Evolutionary conservation across 1,140 invertebrate genomes (phyloP).

Genomic region (Zaprionus davidi): DNA sequence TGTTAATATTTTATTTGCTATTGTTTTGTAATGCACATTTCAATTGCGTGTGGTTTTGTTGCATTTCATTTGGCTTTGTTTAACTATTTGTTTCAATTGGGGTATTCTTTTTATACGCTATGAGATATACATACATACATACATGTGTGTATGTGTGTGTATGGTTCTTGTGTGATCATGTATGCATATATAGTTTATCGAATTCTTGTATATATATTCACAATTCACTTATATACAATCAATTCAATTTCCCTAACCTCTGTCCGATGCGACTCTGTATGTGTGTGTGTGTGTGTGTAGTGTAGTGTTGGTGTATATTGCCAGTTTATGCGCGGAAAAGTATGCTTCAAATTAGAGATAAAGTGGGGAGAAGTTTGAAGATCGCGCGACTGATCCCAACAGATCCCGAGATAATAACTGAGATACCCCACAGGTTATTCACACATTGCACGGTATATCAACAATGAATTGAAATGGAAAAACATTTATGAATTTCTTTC

Average conservation of each 20-base stretch:
- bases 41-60: constrained; percentile 35
- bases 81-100: constrained; percentile 41
- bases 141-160: background rate
- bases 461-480: background rate
- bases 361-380: background rate
- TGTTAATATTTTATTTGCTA: constrained; percentile 24
- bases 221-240: constrained; percentile 20
- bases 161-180: background rate
- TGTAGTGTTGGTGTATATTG: background rate
- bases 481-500: background rate
- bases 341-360: constrained; percentile 10
- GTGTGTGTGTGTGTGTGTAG: background rate
- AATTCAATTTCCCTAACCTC: constrained; percentile 17
- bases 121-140: constrained; percentile 21
- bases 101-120: constrained; percentile 18
- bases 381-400: background rate
- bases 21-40: constrained; percentile 42
- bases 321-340: constrained; percentile 3
- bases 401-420: background rate
- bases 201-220: constrained; percentile 21
- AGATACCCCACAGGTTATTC: background rate
- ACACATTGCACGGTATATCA: background rate
- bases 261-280: constrained; percentile 31
- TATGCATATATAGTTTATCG: constrained; percentile 25
- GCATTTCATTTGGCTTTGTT: constrained; percentile 47